phyloP scores from a whole-genome alignment of 2,113 vertebrate species.

The Argyrosomus japonicus region DNA sequence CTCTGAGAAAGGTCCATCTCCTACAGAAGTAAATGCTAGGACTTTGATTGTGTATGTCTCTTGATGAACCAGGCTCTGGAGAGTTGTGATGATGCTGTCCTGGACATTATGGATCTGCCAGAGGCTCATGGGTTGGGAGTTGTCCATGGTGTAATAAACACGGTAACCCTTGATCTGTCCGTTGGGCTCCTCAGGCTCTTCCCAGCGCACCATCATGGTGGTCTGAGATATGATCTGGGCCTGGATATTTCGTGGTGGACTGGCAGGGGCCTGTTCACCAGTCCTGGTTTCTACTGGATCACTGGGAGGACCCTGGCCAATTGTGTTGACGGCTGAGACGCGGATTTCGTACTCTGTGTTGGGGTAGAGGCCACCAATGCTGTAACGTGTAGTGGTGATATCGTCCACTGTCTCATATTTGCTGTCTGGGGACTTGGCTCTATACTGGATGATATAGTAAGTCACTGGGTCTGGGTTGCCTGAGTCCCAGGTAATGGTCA shows the following conservation, averaged over 20 bases:
- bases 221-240: constrained; percentile 94
- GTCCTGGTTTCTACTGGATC: constrained; percentile 95
- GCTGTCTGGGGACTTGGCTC: constrained; percentile 94
- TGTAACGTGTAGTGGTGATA: constrained; percentile 99
- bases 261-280: constrained; percentile 95
- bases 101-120: constrained; percentile 99
- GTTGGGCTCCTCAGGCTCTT: constrained; percentile 97
- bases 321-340: constrained; percentile 96
- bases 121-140: constrained; percentile 89
- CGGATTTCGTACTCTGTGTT: constrained; percentile 98
- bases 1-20: constrained; percentile 95
- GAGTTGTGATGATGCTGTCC: constrained; percentile 95
- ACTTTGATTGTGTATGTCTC: constrained; percentile 96
- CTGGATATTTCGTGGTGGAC: constrained; percentile 94
- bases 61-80: constrained; percentile 91
- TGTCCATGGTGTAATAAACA: constrained; percentile 97
- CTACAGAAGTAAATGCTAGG: constrained; percentile 96
- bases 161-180: constrained; percentile 97
- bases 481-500: constrained; percentile 99
- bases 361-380: constrained; percentile 97
- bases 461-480: constrained; percentile 97
- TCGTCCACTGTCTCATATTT: constrained; percentile 96
- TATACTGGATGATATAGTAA: constrained; percentile 97
- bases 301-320: constrained; percentile 96
- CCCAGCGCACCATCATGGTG: constrained; percentile 98